These are phyloP conservation scores for Agonopterix subpropinquella DNA, from an alignment of 2,888 invertebrate genomes.

Conservation along the genomic window DNA sequence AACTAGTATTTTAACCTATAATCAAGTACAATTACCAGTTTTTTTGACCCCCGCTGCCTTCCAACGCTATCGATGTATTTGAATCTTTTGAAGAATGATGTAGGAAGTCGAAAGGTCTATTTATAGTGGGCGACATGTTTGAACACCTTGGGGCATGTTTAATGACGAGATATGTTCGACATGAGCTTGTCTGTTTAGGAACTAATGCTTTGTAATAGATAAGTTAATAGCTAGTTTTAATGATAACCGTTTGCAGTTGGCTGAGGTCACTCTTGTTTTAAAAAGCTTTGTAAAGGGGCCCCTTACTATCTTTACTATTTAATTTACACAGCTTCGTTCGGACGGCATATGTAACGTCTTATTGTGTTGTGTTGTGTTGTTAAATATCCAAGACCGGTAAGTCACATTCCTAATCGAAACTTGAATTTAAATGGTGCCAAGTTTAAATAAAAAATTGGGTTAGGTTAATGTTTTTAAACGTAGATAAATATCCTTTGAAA, in stretches of 20 bases:
- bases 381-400: too few species aligned
- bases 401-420: too few species aligned
- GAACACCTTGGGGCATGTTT: slow-evolving; percentile 27
- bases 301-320: too few species aligned
- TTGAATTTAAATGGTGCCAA: too few species aligned
- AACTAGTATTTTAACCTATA: slow-evolving; percentile 28
- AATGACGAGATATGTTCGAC: slow-evolving; percentile 11
- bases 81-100: slow-evolving; percentile 5
- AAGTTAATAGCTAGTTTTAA: slow-evolving; percentile 14
- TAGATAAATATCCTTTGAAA: too few species aligned
- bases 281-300: too few species aligned
- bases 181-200: slow-evolving; percentile 29
- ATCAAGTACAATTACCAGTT: slow-evolving; percentile 36
- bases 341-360: too few species aligned
- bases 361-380: too few species aligned
- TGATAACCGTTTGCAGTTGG: slow-evolving; percentile 6
- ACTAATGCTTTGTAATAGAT: slow-evolving; percentile 34
- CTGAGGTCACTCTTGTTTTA: background rate
- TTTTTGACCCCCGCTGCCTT: slow-evolving; percentile 22
- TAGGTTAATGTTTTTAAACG: too few species aligned
- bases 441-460: too few species aligned
- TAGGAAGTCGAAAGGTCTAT: slow-evolving; percentile 17
- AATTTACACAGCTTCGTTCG: too few species aligned
- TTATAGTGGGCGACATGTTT: slow-evolving; percentile 20
- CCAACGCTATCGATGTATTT: slow-evolving; percentile 3